These are phyloP conservation scores for Salvator merianae DNA, from an alignment of 2,113 vertebrate genomes.

Conservation along the genomic window DNA sequence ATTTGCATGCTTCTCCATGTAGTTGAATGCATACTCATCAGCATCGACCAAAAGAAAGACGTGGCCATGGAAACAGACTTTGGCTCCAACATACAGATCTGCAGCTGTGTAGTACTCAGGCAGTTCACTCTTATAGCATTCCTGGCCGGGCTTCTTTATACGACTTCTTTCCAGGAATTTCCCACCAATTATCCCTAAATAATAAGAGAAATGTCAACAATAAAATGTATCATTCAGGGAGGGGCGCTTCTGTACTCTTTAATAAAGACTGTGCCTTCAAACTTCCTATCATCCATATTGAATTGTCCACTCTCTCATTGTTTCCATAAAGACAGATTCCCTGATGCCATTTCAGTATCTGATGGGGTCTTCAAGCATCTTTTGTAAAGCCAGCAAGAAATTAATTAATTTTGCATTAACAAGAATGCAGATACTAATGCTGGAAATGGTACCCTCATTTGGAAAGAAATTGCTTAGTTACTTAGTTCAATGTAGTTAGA, in stretches of 20 bases:
- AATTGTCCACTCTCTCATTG: slow-evolving; percentile 29
- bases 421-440: slow-evolving; percentile 19
- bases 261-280: slow-evolving; percentile 9
- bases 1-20: slow-evolving; percentile 87
- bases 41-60: slow-evolving; percentile 83
- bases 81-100: slow-evolving; percentile 87
- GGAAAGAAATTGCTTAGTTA: not conserved
- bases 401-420: slow-evolving; percentile 46
- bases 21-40: slow-evolving; percentile 87
- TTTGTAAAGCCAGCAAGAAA: slow-evolving; percentile 14
- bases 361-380: not conserved
- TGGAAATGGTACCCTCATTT: slow-evolving; percentile 18
- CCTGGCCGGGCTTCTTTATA: slow-evolving; percentile 88
- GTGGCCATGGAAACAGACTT: slow-evolving; percentile 79
- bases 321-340: not conserved
- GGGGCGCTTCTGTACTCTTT: slow-evolving; percentile 37
- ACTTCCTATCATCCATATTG: slow-evolving; percentile 23
- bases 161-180: slow-evolving; percentile 84
- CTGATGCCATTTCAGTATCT: slow-evolving; percentile 44
- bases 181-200: slow-evolving; percentile 84
- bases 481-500: no score
- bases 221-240: slow-evolving; percentile 46
- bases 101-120: slow-evolving; percentile 82
- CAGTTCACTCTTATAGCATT: slow-evolving; percentile 84
- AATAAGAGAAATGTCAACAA: slow-evolving; percentile 53